Evolutionary conservation across 2,113 vertebrate genomes (phyloP), one percentile per base, ranked within the genome.

Genomic region (Brienomyrus longianalis): DNA sequence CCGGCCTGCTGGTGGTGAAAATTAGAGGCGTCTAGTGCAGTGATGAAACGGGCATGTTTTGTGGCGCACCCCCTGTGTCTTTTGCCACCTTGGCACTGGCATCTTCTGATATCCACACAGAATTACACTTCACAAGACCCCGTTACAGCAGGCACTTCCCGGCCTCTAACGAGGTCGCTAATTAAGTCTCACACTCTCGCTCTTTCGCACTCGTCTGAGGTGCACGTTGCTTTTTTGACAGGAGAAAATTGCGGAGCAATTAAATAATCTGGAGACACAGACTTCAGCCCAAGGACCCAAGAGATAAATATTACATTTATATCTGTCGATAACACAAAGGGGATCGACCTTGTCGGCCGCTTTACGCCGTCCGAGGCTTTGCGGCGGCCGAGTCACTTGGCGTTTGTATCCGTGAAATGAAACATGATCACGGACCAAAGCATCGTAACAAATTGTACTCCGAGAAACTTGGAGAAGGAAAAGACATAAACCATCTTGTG

Each of bases 81-180:
- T 52, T 21, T 48, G 35, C 74, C 11, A 85, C 83, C 80, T 83
- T 43, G 80, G 54, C 88, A 80, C 23, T 39, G 52, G 84, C 89
- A 90, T 59, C 89, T 70, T 90, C 87, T 83, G 15, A 89, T 91
- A 80, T 90, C 90, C 86, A 90, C 86, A 52, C 90, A 91, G 90
- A 35, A 77, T 9, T 21, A 84, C 27, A 51, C 83, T 21, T 90
- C 91, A 92, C 92, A 91, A 90, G 85, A 47, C 86, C 89, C 52
- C 35, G 80, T 89, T 89, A 89, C 89, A 43, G 77, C 93, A 94
- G 93, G 95, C 95, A 94, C 95, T 95, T 95, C 92, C 94, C 95
- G 95, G 95, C 95, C 94, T 94, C 95, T 96, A 96, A 96, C 95
- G 94, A 96, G 95, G 95, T 95, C 91, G 94, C 95, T 96, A 96